Base-by-base conservation (phyloP, 2,113 vertebrate genomes). In the Mionectes macconnelli region DNA sequence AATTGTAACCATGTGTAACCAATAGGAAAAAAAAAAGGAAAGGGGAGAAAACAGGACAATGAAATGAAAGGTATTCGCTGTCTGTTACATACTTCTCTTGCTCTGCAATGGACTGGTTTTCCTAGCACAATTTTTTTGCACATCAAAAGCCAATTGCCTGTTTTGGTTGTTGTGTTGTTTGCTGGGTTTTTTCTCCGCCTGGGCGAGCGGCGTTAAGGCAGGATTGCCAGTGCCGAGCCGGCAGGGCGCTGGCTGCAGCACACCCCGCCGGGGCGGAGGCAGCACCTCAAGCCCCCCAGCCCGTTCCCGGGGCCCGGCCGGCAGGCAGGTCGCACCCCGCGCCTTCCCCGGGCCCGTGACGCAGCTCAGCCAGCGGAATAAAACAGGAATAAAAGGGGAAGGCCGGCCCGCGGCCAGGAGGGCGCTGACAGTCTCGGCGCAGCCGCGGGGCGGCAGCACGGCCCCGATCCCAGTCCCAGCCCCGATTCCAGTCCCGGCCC, bases 181-280 rank as follows among this genome's bases (percentile, higher is more conserved):
- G 14, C 7, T 44, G 18, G 8, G 23, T 21, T 44, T 18, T 44
- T 44, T 44, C 8, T 8, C 21, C 14, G 42, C 9, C 49, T 6
- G 56, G n/a, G 52, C 4, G 39, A n/a, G 16, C 3, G 5, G 23
- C 24, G 39, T 9, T 13, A 22, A 9, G 52, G 35, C 47, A 11
- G 37, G 35, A 27, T n/a, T 18, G 2, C 7, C 11, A 5, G 31
- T 6, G 31, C n/a, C 15, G 59, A 5, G 40, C 19, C 18, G 30
- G 22, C 39, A 18, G 25, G 35, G 78, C 4, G 47, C 5, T 3
- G 0, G 14, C 83, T 10, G 31, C 50, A 12, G 49, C 13, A 2
- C 49, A 1, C 47, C 2, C 2, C 49, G 1, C 52, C 2, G 37
- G 15, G 24, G 31, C 35, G 4, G 40, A 15, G 15, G 37, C 40